A percentile compares a stretch with the other conserved stretches of the same genome.
phyloP scores from a whole-genome alignment of 92 coral and sea anemone genomes.

The Phenganax marumi region DNA sequence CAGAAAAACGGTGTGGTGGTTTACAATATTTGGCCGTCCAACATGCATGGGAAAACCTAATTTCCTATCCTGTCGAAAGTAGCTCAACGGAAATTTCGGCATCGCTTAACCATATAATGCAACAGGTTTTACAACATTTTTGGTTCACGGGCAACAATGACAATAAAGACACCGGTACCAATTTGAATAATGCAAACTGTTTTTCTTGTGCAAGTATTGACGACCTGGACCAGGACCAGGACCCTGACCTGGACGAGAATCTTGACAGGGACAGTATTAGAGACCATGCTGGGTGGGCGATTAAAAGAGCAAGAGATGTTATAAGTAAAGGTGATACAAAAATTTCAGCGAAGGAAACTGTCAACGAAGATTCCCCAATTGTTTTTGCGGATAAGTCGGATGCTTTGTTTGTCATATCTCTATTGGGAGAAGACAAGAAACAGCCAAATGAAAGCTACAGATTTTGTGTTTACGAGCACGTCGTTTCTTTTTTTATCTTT shows the following conservation, averaged over 20 bases:
- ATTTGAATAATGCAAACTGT: no score
- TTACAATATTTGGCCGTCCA: neutral
- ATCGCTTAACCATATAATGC: neutral
- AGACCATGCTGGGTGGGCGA: constrained; percentile 51
- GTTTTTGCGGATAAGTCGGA: constrained; percentile 9
- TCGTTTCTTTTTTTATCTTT: constrained; percentile 18
- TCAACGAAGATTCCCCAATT: neutral
- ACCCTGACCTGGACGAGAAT: neutral
- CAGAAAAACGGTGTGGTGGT: neutral
- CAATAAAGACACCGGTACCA: neutral
- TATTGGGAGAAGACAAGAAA: constrained; percentile 7
- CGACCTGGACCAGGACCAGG: neutral
- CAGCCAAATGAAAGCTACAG: neutral
- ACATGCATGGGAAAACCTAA: constrained; percentile 23
- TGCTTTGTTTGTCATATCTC: constrained; percentile 16
- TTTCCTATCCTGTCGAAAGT: neutral
- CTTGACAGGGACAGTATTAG: neutral
- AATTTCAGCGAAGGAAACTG: constrained; percentile 3
- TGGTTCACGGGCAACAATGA: constrained; percentile 12
- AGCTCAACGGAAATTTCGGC: neutral
- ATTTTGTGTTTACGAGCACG: constrained; percentile 23
- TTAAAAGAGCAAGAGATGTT: constrained; percentile 37
- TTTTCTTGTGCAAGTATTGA: neutral
- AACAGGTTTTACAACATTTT: constrained; percentile 39
- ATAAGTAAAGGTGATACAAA: neutral